Evolutionary conservation across 2,113 vertebrate species (phyloP).

Genomic region (Axis porcinus): DNA sequence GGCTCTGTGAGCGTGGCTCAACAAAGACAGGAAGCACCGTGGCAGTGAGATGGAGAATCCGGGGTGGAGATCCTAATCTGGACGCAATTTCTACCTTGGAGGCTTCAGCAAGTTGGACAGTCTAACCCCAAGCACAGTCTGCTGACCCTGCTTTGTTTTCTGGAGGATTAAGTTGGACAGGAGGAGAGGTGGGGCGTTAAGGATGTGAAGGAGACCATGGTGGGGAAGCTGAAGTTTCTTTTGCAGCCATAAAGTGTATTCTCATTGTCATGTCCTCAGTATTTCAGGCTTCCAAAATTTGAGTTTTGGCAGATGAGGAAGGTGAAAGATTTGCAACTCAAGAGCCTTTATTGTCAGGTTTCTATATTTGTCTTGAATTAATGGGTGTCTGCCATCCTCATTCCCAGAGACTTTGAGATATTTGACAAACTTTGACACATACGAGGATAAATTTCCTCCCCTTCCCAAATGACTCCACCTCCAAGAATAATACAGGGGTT

Average conservation of each 20-base stretch:
- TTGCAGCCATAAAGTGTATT: neutral
- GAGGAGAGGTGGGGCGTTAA: neutral
- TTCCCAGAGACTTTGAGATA: slow-evolving; percentile 33
- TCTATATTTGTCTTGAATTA: slow-evolving; percentile 55
- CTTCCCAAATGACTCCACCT: slow-evolving; percentile 26
- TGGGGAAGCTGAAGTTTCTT: neutral
- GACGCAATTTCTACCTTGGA: neutral
- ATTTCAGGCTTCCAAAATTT: neutral
- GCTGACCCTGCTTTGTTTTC: neutral
- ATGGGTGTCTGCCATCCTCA: neutral
- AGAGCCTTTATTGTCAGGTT: slow-evolving; percentile 48
- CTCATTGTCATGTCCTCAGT: neutral
- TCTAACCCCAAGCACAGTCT: neutral
- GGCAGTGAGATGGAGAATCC: neutral
- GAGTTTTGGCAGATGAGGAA: slow-evolving; percentile 37
- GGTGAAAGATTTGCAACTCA: neutral
- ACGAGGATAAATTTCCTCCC: neutral
- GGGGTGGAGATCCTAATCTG: neutral
- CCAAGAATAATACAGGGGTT: slow-evolving; percentile 3
- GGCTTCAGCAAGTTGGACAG: neutral
- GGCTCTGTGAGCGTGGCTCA: neutral
- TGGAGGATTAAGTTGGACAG: neutral
- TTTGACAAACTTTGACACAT: slow-evolving; percentile 61
- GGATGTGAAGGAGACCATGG: neutral
- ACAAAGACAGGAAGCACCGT: neutral